A percentile compares a stretch with the other conserved stretches of the same genome.
phyloP scores from a whole-genome alignment of 1,140 invertebrate species.

The Philotrypesis tridentata region DNA sequence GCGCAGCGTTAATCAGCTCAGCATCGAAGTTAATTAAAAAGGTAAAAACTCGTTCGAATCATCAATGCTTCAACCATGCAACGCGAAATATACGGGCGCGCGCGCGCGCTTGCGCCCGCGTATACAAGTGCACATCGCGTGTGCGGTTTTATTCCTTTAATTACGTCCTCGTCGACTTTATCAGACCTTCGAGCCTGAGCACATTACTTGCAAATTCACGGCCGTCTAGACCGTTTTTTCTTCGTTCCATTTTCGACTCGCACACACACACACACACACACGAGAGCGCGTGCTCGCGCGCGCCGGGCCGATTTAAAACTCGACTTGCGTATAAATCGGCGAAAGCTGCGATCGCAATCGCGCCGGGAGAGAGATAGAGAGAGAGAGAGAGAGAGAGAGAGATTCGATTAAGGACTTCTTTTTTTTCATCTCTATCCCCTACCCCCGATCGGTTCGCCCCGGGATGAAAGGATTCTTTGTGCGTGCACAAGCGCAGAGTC shows the following conservation, averaged over 20 bases:
- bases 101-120: too few relatives aligned
- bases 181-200: constrained; percentile 13
- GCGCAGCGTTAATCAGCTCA: too few relatives aligned
- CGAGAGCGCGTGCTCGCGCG: too few relatives aligned
- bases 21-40: background rate
- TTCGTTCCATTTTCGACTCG: background rate
- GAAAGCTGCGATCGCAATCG: constrained; percentile 32
- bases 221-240: constrained; percentile 1
- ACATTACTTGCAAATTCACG: constrained; percentile 18
- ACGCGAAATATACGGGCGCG: too few relatives aligned
- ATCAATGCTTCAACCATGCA: background rate
- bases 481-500: background rate
- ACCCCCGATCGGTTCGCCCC: too few relatives aligned
- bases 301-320: too few relatives aligned
- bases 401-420: constrained; percentile 33
- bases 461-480: background rate
- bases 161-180: constrained; percentile 20
- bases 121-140: background rate
- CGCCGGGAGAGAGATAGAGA: too few relatives aligned
- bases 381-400: too few relatives aligned
- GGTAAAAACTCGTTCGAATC: background rate
- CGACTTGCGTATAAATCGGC: too few relatives aligned
- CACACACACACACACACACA: too few relatives aligned
- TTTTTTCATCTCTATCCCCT: too few relatives aligned
- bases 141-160: constrained; percentile 34